phyloP scores from a whole-genome alignment of 1,140 invertebrate genomes.

The Asbolus verrucosus region DNA sequence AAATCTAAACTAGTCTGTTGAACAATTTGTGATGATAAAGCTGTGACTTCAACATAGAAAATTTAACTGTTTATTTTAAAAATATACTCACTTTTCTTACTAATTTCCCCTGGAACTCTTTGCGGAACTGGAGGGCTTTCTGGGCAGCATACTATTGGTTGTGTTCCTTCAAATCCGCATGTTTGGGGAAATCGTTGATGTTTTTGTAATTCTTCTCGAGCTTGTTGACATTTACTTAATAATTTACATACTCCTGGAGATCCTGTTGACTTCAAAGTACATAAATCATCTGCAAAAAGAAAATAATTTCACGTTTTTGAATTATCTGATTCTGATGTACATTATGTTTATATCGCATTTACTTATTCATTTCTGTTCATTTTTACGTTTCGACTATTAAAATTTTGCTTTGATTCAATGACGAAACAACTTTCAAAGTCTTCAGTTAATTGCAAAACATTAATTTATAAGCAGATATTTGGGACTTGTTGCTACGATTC shows the following conservation, averaged over 20 bases:
- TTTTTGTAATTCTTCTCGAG: background rate
- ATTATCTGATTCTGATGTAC: too few species aligned
- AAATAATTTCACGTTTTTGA: too few species aligned
- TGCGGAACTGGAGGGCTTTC: background rate
- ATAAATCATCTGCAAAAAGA: slow-evolving; percentile 23
- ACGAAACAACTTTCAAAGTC: too few species aligned
- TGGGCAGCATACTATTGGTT: slow-evolving; percentile 37
- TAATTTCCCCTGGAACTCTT: slow-evolving; percentile 22
- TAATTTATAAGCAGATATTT: too few species aligned
- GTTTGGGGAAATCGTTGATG: slow-evolving; percentile 16
- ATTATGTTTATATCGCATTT: too few species aligned
- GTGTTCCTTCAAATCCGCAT: slow-evolving; percentile 26
- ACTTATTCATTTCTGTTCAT: too few species aligned
- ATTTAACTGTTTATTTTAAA: too few species aligned
- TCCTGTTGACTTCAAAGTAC: background rate
- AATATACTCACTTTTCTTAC: slow-evolving; percentile 27
- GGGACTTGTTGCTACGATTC: too few species aligned
- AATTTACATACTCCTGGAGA: background rate
- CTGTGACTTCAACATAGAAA: background rate
- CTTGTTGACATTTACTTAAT: background rate
- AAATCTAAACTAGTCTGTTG: too few species aligned
- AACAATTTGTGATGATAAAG: background rate
- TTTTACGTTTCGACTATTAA: too few species aligned
- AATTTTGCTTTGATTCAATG: too few species aligned
- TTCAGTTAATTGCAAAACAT: too few species aligned